Base-by-base conservation (phyloP, 2,113 vertebrate species). In the Columba livia region DNA sequence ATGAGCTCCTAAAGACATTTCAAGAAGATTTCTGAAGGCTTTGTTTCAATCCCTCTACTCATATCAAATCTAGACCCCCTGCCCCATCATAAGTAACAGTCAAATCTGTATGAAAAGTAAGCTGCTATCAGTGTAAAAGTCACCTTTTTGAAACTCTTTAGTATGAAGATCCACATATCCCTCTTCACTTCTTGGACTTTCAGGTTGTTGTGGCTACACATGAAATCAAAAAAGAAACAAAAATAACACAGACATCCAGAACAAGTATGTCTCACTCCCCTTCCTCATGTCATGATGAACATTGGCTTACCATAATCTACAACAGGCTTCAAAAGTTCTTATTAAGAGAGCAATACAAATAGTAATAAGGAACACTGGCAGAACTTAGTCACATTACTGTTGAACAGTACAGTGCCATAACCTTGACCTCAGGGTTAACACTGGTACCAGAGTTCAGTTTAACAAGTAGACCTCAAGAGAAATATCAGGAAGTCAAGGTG, bases 81-180 rank as follows among this genome's bases (percentile, higher is more conserved):
- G 18, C 40, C 32, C 29, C 24, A 31, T n/a, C 6, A 21, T 9
- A 80, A 81, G 4, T 7, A 91, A 26, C 2, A 85, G 24, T 36
- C 10, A 34, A 61, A 61, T 32, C 19, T 65, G 20, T 36, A 94
- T 24, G 70, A 81, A 88, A 87, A 29, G 9, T 38, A 65, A 70
- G 34, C 20, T 23, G 21, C 34, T 66, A 24, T 66, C 16, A 79
- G 57, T 28, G 89, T 4, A 86, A 85, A 80, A 82, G 56, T 95
- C 70, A 97, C 96, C 96, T 97, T 97, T 95, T 74, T 53, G 54
- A 77, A 79, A 47, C 47, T 95, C 86, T 73, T 94, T 51, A 47
- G 69, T 24, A 32, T 25, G 95, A 78, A 36, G 69, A 50, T 96
- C 86, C 77, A 73, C 69, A 77, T 3, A 65, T 32, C 6, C 34